Evolutionary conservation across 92 coral and sea anemone genomes (phyloP).

Genomic region (Parazoanthus atlanticus): DNA sequence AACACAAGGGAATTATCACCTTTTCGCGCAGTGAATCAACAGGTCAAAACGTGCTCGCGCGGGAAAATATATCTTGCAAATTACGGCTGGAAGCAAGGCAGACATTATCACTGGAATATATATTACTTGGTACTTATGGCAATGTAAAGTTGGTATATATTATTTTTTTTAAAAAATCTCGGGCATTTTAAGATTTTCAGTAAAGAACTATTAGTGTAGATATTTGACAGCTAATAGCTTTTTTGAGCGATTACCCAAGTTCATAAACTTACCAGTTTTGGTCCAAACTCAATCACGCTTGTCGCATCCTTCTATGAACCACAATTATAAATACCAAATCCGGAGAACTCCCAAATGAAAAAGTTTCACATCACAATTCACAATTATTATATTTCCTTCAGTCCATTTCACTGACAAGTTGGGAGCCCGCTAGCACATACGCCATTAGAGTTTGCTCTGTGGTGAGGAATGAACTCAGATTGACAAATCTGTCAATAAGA

Average conservation of each 20-base stretch:
- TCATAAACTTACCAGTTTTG: conserved; percentile 36
- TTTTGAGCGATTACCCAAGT: conserved; percentile 6
- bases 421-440: background rate
- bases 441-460: conserved; percentile 20
- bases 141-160: background rate
- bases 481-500: conserved; percentile 60
- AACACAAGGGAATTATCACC: background rate
- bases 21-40: background rate
- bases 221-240: background rate
- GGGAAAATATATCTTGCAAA: background rate
- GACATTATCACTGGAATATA: too few relatives aligned
- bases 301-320: background rate
- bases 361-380: background rate
- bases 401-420: background rate
- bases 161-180: background rate
- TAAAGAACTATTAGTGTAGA: background rate
- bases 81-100: background rate
- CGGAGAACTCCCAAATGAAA: background rate
- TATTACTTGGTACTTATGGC: background rate
- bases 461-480: conserved; percentile 66
- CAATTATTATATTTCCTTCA: background rate
- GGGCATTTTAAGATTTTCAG: background rate
- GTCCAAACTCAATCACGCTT: conserved; percentile 23
- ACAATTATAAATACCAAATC: background rate
- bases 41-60: background rate